phyloP scores from a whole-genome alignment of 2,113 vertebrate species.

The Tachysurus fulvidraco region DNA sequence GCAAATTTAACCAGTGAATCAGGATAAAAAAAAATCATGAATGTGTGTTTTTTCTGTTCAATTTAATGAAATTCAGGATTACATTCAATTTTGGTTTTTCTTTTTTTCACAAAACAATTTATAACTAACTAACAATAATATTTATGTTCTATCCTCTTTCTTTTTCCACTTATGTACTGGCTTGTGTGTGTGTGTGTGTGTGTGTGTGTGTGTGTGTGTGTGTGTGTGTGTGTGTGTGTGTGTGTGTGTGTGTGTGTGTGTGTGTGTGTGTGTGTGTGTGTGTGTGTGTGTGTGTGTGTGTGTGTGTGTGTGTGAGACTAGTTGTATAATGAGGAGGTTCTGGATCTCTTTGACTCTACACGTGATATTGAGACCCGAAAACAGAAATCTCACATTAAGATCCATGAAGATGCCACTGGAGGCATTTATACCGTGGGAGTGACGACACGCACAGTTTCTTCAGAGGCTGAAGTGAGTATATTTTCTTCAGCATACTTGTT shows the following conservation, averaged over 20 bases:
- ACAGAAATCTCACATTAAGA: conserved; percentile 95
- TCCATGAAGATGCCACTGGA: conserved; percentile 90
- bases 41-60: background rate
- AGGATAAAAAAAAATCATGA: background rate
- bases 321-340: conserved; percentile 74
- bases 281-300: too few relatives aligned
- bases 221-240: conserved; percentile 2
- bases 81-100: too few relatives aligned
- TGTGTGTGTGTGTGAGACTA: conserved; percentile 37
- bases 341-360: conserved; percentile 93
- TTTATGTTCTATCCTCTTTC: background rate
- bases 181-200: background rate
- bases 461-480: conserved; percentile 80
- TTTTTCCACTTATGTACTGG: background rate
- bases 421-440: conserved; percentile 97
- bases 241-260: conserved; percentile 2
- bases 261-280: background rate
- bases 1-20: background rate
- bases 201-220: conserved; percentile 2
- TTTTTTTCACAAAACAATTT: too few relatives aligned
- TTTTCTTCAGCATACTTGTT: background rate
- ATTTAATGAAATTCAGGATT: too few relatives aligned
- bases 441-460: conserved; percentile 86
- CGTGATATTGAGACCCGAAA: conserved; percentile 87
- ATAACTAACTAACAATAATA: background rate